phyloP scores from a whole-genome alignment of 2,113 vertebrate genomes.

The Rutilus rutilus region DNA sequence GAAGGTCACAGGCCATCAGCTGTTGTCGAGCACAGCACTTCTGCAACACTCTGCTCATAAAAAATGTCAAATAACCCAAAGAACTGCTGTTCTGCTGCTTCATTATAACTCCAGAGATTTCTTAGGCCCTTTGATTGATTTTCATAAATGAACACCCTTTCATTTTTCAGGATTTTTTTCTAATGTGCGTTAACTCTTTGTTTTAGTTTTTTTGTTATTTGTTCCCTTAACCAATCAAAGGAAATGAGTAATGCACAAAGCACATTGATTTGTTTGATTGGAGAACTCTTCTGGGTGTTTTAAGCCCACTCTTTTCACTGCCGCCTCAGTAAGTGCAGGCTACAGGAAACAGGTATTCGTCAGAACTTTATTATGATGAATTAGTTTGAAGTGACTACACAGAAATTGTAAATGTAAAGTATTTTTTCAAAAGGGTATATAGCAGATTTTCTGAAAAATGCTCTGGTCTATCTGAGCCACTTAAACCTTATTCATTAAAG shows the following conservation, averaged over 20 bases:
- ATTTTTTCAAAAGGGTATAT: not conserved
- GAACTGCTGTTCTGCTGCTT: not conserved
- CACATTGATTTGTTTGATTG: conserved; percentile 42
- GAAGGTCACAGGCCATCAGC: conserved; percentile 9
- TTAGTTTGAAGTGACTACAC: not conserved
- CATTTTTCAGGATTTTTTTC: conserved; percentile 52
- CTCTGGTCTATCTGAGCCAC: not conserved
- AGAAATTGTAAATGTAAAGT: not conserved
- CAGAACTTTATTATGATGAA: not conserved
- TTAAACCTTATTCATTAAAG: not conserved
- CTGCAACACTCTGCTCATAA: not conserved
- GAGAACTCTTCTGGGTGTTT: conserved; percentile 20
- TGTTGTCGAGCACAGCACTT: not conserved
- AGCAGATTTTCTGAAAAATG: not conserved
- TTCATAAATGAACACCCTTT: conserved; percentile 56
- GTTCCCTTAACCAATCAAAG: conserved; percentile 57
- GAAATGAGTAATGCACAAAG: conserved; percentile 65
- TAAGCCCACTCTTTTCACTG: not conserved
- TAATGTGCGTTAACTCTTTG: conserved; percentile 16
- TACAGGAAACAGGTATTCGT: not conserved
- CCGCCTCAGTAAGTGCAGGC: not conserved
- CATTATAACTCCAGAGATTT: not conserved
- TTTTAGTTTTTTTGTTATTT: conserved; percentile 36
- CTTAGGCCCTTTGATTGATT: not conserved
- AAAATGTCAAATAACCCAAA: not conserved